Evolutionary conservation across 2,113 vertebrate species (phyloP).

Genomic region (Pleuronectes platessa): DNA sequence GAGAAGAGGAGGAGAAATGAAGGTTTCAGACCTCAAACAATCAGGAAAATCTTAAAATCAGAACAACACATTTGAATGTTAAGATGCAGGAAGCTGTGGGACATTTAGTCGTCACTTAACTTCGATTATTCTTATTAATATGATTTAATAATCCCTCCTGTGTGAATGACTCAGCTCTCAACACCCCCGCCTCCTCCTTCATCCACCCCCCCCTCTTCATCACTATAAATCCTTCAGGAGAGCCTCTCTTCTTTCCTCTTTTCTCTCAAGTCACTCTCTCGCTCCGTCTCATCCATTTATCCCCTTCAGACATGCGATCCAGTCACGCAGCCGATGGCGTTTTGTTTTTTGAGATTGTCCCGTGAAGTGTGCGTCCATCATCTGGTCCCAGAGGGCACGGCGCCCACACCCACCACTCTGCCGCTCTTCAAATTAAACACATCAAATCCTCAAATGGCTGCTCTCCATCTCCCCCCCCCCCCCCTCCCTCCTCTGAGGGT

Average conservation of each 20-base stretch:
- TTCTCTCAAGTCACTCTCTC: background rate
- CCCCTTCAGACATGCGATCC: constrained; percentile 20
- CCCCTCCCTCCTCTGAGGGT: constrained; percentile 37
- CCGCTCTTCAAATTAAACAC: constrained; percentile 63
- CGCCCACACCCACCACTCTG: constrained; percentile 17
- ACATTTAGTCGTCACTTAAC: too few species aligned
- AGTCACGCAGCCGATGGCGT: background rate
- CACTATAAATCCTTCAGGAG: constrained; percentile 41
- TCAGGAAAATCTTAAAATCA: too few species aligned
- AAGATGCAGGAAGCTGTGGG: too few species aligned
- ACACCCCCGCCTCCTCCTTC: background rate
- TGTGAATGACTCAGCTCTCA: constrained; percentile 18
- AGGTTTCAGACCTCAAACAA: too few species aligned
- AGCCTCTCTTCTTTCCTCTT: background rate
- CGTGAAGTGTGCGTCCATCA: constrained; percentile 48
- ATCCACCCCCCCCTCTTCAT: constrained; percentile 8
- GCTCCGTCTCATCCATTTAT: constrained; percentile 27
- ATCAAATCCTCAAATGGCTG: constrained; percentile 60
- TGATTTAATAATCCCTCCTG: background rate
- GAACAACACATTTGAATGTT: too few species aligned
- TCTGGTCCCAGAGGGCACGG: constrained; percentile 47
- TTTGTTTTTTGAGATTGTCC: constrained; percentile 17
- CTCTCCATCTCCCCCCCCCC: constrained; percentile 32
- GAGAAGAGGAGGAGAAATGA: background rate
- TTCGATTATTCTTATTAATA: too few species aligned